These are phyloP conservation scores for Phaedon cochleariae DNA, from an alignment of 2,888 invertebrate genomes.

Conservation along the genomic window DNA sequence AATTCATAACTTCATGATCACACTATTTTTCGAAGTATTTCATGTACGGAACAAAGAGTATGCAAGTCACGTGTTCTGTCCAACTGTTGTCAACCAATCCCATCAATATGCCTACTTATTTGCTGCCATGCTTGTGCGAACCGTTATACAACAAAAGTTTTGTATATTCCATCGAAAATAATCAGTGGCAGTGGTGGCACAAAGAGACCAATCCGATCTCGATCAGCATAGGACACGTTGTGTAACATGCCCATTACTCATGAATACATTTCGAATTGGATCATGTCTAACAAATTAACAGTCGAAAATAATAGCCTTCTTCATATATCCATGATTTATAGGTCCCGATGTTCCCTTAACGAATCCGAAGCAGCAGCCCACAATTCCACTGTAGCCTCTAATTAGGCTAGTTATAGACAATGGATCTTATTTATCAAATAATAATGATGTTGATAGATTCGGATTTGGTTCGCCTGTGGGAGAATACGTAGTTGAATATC, in stretches of 20 bases:
- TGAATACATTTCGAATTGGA: slow-evolving; percentile 27
- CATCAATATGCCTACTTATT: no score
- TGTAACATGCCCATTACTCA: slow-evolving; percentile 15
- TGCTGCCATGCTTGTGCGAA: no score
- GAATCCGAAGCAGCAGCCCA: slow-evolving; percentile 23
- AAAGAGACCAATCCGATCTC: slow-evolving; percentile 9
- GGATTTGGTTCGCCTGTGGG: slow-evolving; percentile 6
- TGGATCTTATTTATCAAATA: slow-evolving; percentile 28
- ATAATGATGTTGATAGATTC: slow-evolving; percentile 30
- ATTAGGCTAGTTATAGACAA: slow-evolving; percentile 20
- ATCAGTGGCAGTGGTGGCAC: slow-evolving; percentile 13
- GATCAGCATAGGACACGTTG: slow-evolving; percentile 6
- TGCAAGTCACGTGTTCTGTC: no score
- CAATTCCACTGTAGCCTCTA: slow-evolving; percentile 20
- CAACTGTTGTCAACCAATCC: no score
- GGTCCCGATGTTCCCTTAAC: slow-evolving; percentile 12
- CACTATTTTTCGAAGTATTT: no score
- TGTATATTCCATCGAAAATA: background rate
- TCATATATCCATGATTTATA: slow-evolving; percentile 26
- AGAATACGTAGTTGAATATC: background rate
- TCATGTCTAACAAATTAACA: slow-evolving; percentile 31
- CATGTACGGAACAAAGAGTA: no score
- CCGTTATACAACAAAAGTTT: no score
- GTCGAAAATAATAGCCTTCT: slow-evolving; percentile 29
- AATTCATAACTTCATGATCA: no score